Evolutionary conservation across 2,113 vertebrate genomes (phyloP), one percentile per base, ranked within the genome.

Genomic region (Chaenocephalus aceratus): DNA sequence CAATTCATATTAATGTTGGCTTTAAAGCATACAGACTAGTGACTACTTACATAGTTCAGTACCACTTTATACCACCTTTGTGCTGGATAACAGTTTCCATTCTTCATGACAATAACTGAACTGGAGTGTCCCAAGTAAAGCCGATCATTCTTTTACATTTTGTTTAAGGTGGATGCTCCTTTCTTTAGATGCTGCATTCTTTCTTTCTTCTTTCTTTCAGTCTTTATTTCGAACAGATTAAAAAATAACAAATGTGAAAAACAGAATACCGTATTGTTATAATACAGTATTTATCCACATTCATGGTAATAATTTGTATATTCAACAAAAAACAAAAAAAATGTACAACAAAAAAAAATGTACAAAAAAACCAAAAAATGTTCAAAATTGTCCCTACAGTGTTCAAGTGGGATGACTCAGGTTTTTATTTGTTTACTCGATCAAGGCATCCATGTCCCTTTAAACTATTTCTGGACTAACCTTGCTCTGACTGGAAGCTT

Each of bases 71-170:
- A 12, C 60, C 44, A 8, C 21, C 52, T 26, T 34, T 64, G 26
- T 23, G 11, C n/a, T 30, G 2, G 14, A 75, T 46, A 26, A 53
- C 61, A 72, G 41, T 16, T 18, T 12, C 48, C 49, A 67, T 65
- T 49, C 75, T 60, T 79, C 59, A 75, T 59, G 10, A 4, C 26
- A 36, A 30, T 57, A 41, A 48, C 48, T 53, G 36, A 61, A 34
- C 18, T 56, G 49, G 4, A 45, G 21, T 45, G 23, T 60, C 54
- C 45, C 56, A 53, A 12, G 60, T 52, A 53, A 30, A 36, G 21
- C 51, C 16, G 61, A 41, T 30, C 30, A 30, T 23, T 41, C 7
- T 41, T 41, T 41, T 6, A 41, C 1, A 41, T 41, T 41, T 41
- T 1, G 7, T 41, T 41, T 41, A 23, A 61, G 23, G 14, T 18